phyloP scores from a whole-genome alignment of 2,888 invertebrate species.

The Cantharis rufa region DNA sequence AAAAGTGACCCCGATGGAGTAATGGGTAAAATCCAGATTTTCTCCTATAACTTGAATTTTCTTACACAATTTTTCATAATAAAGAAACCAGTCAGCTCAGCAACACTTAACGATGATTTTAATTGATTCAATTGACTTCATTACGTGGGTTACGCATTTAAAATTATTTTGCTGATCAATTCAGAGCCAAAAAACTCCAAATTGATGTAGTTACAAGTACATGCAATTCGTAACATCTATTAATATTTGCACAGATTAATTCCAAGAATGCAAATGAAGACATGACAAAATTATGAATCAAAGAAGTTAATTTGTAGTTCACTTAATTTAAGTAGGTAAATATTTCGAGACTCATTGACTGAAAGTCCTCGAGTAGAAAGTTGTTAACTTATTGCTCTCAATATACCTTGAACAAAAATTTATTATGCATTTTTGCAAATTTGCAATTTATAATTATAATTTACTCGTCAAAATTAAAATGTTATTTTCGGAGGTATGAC shows the following conservation, averaged over 20 bases:
- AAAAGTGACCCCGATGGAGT: neutral
- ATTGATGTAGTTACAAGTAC: neutral
- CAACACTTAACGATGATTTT: constrained; percentile 3
- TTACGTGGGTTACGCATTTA: constrained; percentile 2
- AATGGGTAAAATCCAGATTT: neutral
- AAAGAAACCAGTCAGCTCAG: neutral
- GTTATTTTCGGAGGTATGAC: neutral
- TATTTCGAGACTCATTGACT: neutral
- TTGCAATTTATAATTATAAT: neutral
- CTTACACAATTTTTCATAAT: neutral
- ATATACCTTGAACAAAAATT: neutral
- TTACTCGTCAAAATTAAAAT: neutral
- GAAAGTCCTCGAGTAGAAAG: neutral
- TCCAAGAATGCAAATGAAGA: neutral
- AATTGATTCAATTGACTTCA: constrained; percentile 2
- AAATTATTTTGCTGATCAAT: constrained; percentile 6
- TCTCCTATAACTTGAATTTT: neutral
- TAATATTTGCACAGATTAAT: constrained; percentile 8
- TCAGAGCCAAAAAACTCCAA: neutral
- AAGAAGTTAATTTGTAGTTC: neutral
- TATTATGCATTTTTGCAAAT: neutral
- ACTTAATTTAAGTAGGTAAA: neutral
- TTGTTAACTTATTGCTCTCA: neutral
- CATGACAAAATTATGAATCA: neutral
- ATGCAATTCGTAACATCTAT: constrained; percentile 5